Conservation (phyloP, 1,140 invertebrate species). For the Cydia pomonella region DNA sequence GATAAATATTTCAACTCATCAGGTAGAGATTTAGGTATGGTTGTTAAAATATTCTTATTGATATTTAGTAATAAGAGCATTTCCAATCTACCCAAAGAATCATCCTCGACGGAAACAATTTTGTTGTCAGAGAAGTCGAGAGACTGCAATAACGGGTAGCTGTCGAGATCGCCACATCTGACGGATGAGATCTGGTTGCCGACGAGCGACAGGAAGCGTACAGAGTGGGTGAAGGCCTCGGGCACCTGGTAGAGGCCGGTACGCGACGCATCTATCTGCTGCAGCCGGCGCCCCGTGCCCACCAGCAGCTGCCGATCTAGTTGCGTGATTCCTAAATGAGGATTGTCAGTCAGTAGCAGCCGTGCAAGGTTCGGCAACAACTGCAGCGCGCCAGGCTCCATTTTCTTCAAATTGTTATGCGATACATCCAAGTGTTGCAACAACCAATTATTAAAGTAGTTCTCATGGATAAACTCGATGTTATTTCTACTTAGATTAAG, state of each 20-base stretch:
- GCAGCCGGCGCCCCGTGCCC: conserved; percentile 86
- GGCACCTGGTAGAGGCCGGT: conserved; percentile 90
- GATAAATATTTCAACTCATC: conserved; percentile 78
- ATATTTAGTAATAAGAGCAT: conserved; percentile 89
- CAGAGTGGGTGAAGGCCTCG: conserved; percentile 90
- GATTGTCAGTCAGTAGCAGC: conserved; percentile 88
- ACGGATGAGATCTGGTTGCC: conserved; percentile 88
- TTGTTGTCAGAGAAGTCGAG: conserved; percentile 91
- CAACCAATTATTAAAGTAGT: conserved; percentile 77
- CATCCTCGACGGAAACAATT: conserved; percentile 90
- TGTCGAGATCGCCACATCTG: conserved; percentile 92
- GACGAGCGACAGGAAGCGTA: conserved; percentile 88
- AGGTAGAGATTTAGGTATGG: conserved; percentile 82
- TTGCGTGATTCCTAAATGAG: conserved; percentile 81
- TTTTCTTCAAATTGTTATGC: conserved; percentile 86
- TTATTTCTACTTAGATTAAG: conserved; percentile 87
- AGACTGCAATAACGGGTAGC: conserved; percentile 91
- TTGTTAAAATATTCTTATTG: conserved; percentile 86
- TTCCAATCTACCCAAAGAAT: conserved; percentile 91
- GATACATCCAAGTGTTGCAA: conserved; percentile 91
- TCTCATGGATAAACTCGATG: conserved; percentile 85
- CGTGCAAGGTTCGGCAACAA: conserved; percentile 88
- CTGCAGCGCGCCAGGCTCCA: conserved; percentile 87
- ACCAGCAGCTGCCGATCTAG: conserved; percentile 83
- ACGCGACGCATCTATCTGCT: conserved; percentile 90